A percentile compares a stretch with the other conserved stretches of the same genome.
Evolutionary conservation across 2,113 vertebrate species (phyloP).

Genomic region (Etheostoma spectabile): DNA sequence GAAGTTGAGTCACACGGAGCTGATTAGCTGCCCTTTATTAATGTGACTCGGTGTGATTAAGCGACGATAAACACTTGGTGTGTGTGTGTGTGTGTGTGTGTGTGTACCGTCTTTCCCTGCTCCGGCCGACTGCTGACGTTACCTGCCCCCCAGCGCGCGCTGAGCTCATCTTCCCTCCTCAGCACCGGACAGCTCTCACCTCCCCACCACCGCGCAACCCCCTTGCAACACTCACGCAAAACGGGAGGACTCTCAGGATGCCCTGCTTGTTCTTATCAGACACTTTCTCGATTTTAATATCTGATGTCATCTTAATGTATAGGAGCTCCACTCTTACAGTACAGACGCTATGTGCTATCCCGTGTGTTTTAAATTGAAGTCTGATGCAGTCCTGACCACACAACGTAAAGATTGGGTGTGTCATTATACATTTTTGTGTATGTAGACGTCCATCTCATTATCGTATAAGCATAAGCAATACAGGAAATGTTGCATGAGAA

Average conservation of each 20-base stretch:
- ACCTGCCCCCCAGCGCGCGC: conserved; percentile 66
- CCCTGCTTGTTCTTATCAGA: not conserved
- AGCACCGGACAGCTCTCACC: conserved; percentile 64
- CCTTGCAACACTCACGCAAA: conserved; percentile 15
- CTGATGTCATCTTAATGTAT: not conserved
- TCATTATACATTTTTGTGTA: not conserved
- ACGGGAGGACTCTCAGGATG: not conserved
- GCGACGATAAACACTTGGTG: conserved; percentile 45
- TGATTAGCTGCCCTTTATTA: conserved; percentile 50
- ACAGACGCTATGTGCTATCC: not conserved
- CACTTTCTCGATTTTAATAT: not conserved
- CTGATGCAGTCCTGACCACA: not conserved
- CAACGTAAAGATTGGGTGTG: not conserved
- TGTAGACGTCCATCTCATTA: not conserved
- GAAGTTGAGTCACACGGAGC: conserved; percentile 42
- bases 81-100: conserved; percentile 51
- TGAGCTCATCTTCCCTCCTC: conserved; percentile 66
- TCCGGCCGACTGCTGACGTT: conserved; percentile 72
- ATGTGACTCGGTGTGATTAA: conserved; percentile 20
- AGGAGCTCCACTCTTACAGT: not conserved
- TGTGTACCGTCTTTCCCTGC: conserved; percentile 30
- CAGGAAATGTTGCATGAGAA: not conserved
- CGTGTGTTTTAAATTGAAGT: not conserved
- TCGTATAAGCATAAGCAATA: not conserved
- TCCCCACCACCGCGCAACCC: conserved; percentile 12